Evolutionary conservation across 2,888 invertebrate genomes (phyloP).

Genomic region (Agrotis ipsilon): DNA sequence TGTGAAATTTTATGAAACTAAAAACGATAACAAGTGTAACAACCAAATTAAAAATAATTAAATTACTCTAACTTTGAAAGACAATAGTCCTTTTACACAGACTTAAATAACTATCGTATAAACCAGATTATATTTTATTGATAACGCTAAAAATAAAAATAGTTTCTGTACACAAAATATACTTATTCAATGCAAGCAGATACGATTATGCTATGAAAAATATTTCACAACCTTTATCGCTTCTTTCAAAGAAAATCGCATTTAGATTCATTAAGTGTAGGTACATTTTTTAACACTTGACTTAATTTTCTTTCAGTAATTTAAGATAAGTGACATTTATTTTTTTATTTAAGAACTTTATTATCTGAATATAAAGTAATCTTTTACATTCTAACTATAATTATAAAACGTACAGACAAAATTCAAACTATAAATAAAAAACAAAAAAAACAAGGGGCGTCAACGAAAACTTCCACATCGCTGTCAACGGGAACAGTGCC

Average conservation of each 20-base stretch:
- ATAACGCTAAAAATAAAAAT: too few species aligned
- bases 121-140: background rate
- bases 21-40: too few species aligned
- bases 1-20: too few species aligned
- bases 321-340: background rate
- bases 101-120: background rate
- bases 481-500: too few species aligned
- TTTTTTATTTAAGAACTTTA: background rate
- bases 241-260: constrained; percentile 9
- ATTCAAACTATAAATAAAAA: too few species aligned
- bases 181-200: constrained; percentile 4
- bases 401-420: too few species aligned
- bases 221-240: constrained; percentile 14
- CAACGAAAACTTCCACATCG: too few species aligned
- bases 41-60: too few species aligned
- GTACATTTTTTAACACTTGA: constrained; percentile 1
- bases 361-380: too few species aligned
- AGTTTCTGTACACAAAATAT: background rate
- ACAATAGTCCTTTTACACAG: background rate
- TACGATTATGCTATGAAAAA: background rate
- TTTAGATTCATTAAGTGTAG: background rate
- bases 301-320: constrained; percentile 1
- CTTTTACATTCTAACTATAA: too few species aligned
- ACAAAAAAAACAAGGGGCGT: too few species aligned
- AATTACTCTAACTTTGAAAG: background rate